Evolutionary conservation across 1,140 invertebrate genomes (phyloP), one percentile per base, ranked within the genome.

Genomic region (Pseudachorutes palmiensis): DNA sequence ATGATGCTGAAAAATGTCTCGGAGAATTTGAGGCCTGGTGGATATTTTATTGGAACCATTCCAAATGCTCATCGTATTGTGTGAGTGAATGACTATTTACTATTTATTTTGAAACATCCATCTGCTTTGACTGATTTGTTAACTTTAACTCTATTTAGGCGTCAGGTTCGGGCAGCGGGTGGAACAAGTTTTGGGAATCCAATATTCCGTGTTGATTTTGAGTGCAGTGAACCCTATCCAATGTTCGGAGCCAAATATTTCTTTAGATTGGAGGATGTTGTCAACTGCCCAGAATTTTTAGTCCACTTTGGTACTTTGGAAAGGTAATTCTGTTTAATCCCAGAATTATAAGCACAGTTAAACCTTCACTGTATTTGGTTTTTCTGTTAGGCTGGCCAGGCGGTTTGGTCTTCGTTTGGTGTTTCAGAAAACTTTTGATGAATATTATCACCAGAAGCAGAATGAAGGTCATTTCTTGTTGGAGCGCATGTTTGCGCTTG

Each of bases 211-310:
- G 63, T 71, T 58, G 32, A 33, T 2, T 67, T 69, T 45, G 69
- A 71, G 14, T 67, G 60, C 28, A 26, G 85, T 71, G 81, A 85
- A 49, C 83, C 85, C 14, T 84, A 86, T 72, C 90, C 92, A 2
- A 77, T 98, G 16, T 99, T 99, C 83, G 97, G 97, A 49, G 92
- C 90, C 33, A 92, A 94, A 79, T 98, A 99, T 81, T 86, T 95
- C 79, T 99, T 99, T 78, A 86, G 93, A 76, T 79, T 99, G 61
- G 92, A 98, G 76, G 94, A 90, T 1, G 92, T 96, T 19, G 96
- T 99, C 0, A 87, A 99, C 78, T 99, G 97, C 81, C 97, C 97
- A 29, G 97, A 99, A 78, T 99, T 98, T 82, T 81, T 99, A 31
- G 94, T 98, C 19, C 87, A 98, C 80, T 91, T 98, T 78, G 89